These are phyloP conservation scores for Clarias platycephalus DNA, from an alignment of 2,797 vertebrate species.

Conservation along the genomic window DNA sequence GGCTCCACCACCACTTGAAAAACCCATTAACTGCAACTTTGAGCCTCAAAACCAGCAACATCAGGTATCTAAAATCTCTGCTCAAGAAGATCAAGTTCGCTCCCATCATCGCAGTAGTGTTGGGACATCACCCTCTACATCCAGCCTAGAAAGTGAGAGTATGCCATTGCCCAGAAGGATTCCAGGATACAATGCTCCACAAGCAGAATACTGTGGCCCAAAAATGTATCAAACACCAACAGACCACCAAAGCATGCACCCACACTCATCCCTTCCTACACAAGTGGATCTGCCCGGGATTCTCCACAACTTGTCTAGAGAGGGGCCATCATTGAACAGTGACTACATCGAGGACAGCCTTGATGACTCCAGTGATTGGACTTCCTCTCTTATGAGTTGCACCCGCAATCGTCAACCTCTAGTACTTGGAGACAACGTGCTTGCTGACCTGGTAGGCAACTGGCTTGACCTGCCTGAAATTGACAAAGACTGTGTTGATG, in stretches of 20 bases:
- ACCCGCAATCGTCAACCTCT: constrained; percentile 91
- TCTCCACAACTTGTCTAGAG: constrained; percentile 74
- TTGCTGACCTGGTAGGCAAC: constrained; percentile 94
- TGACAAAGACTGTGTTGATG: constrained; percentile 65
- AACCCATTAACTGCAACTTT: constrained; percentile 26
- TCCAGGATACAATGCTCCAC: constrained; percentile 72
- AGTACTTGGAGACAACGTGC: constrained; percentile 91
- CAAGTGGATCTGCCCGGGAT: constrained; percentile 69
- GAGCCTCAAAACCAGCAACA: constrained; percentile 48
- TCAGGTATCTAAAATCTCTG: constrained; percentile 35
- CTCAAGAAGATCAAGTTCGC: constrained; percentile 44
- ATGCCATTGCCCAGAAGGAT: constrained; percentile 63
- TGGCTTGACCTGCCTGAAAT: constrained; percentile 93
- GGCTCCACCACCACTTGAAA: constrained; percentile 33
- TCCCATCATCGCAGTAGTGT: constrained; percentile 63
- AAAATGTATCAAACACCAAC: constrained; percentile 65
- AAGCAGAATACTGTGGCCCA: constrained; percentile 73
- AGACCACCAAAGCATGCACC: constrained; percentile 49
- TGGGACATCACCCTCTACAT: constrained; percentile 65
- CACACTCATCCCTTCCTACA: constrained; percentile 37
- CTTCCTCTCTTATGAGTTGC: constrained; percentile 89
- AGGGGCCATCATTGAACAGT: constrained; percentile 73
- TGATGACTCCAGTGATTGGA: constrained; percentile 88
- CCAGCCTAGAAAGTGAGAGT: constrained; percentile 68
- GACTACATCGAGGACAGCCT: constrained; percentile 71